phyloP scores from a whole-genome alignment of 1,140 invertebrate genomes.

The Hyphantria cunea region DNA sequence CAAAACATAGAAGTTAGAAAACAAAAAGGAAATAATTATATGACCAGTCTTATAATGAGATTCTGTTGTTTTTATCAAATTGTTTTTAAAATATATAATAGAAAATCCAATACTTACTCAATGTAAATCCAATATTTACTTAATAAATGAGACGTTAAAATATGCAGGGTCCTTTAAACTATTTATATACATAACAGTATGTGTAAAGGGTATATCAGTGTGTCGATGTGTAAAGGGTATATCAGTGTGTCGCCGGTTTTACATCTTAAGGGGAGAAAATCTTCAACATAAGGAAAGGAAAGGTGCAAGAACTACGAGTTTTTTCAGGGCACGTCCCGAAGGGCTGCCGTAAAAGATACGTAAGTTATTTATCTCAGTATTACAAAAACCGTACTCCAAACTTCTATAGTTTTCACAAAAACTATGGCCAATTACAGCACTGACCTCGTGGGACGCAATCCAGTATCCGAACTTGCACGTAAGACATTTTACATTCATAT shows the following conservation, averaged over 20 bases:
- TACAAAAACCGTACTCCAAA: conserved; percentile 2
- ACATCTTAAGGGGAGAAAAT: background rate
- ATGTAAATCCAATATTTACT: no score
- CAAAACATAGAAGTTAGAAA: no score
- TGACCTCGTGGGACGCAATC: conserved; percentile 6
- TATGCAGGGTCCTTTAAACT: background rate
- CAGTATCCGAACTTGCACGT: conserved; percentile 48
- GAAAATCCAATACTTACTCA: no score
- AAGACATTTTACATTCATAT: conserved; percentile 59
- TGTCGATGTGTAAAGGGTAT: background rate
- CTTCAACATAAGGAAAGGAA: background rate
- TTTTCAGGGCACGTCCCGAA: background rate
- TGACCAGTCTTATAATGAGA: no score
- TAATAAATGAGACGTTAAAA: background rate
- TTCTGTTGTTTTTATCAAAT: no score
- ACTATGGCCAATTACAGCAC: conserved; percentile 13
- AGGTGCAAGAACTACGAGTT: background rate
- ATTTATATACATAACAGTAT: background rate
- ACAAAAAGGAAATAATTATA: no score
- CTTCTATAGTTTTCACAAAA: background rate
- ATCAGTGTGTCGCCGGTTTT: background rate
- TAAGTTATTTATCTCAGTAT: conserved; percentile 1
- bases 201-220: background rate
- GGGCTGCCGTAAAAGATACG: background rate
- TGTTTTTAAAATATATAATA: no score